These are phyloP conservation scores for Dendrocincla tyrannina DNA, from an alignment of 2,797 vertebrate species.

Conservation along the genomic window DNA sequence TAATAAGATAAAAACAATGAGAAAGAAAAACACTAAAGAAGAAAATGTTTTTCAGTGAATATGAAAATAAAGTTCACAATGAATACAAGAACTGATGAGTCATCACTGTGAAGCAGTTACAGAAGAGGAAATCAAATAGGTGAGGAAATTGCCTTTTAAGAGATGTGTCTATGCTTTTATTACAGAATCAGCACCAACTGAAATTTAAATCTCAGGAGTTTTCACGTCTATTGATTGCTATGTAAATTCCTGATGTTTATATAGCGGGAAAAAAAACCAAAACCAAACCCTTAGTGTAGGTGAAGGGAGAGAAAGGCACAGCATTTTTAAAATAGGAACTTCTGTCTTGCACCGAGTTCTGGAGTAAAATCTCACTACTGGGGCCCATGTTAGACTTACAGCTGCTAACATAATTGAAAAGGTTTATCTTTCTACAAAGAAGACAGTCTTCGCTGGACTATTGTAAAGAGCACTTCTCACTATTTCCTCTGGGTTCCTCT, in stretches of 20 bases:
- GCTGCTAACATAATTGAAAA: slow-evolving; percentile 47
- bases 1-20: neutral
- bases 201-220: neutral
- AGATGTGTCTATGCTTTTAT: neutral
- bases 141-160: neutral
- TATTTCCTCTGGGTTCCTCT: neutral
- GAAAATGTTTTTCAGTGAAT: neutral
- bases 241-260: neutral
- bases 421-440: slow-evolving; percentile 36
- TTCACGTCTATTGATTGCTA: neutral
- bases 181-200: neutral
- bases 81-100: neutral
- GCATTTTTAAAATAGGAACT: slow-evolving; percentile 10
- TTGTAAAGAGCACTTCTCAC: neutral
- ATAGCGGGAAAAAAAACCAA: neutral
- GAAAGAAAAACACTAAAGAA: neutral
- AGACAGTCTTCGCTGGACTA: neutral
- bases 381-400: neutral
- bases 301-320: neutral
- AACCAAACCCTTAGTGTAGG: neutral
- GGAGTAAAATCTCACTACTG: neutral
- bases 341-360: neutral
- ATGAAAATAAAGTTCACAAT: neutral
- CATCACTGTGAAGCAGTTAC: neutral
- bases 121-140: neutral